These are phyloP conservation scores for Cyphomyrus discorhynchus DNA, from an alignment of 2,113 vertebrate species.

Conservation along the genomic window DNA sequence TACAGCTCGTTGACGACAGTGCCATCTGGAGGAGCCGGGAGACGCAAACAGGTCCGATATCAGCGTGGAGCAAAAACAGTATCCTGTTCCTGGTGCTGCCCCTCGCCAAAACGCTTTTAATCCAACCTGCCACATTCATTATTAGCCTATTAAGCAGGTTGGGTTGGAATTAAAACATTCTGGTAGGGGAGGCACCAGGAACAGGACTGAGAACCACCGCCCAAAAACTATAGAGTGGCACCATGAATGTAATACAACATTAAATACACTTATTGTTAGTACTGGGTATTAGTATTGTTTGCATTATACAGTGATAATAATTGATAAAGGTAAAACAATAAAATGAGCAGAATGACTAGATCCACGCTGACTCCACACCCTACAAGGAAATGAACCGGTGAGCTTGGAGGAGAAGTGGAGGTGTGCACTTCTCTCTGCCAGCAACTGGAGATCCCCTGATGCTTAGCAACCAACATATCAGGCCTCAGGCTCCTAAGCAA, in stretches of 20 bases:
- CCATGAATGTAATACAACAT: neutral
- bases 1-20: conserved; percentile 89
- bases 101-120: too few relatives aligned
- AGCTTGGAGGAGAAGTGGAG: neutral
- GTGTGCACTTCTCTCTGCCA: neutral
- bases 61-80: neutral
- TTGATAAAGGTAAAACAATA: neutral
- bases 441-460: neutral
- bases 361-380: neutral
- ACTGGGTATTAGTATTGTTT: neutral
- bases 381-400: neutral
- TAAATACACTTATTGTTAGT: neutral
- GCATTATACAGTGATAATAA: neutral
- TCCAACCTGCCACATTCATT: too few relatives aligned
- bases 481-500: neutral
- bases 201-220: too few relatives aligned
- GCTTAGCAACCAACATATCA: neutral
- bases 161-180: too few relatives aligned
- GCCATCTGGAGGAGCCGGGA: conserved; percentile 61
- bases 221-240: neutral
- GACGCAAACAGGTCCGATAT: neutral
- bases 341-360: neutral
- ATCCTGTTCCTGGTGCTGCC: too few relatives aligned
- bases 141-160: too few relatives aligned
- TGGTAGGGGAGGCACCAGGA: too few relatives aligned